Evolutionary conservation across 2,797 vertebrate genomes (phyloP).

Genomic region (Micrastur ruficollis): DNA sequence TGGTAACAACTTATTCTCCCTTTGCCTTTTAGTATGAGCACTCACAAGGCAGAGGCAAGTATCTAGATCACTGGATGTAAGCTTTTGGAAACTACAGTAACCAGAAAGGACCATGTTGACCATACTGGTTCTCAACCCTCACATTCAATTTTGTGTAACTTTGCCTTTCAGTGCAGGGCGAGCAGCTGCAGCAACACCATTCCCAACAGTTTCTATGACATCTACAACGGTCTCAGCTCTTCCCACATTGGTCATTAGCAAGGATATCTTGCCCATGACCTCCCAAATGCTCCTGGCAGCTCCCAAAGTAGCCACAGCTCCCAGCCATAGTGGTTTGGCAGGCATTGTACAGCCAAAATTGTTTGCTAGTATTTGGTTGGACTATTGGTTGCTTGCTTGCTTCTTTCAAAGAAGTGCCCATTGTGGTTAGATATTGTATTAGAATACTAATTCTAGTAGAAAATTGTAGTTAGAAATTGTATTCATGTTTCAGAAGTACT

Average conservation of each 20-base stretch:
- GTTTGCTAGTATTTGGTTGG: not conserved
- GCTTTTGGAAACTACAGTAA: not conserved
- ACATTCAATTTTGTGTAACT: rapidly evolving
- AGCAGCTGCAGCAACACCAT: not conserved
- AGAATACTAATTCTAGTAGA: too few species aligned
- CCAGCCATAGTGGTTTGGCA: not conserved
- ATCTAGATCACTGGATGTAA: too few species aligned
- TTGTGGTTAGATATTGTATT: too few species aligned
- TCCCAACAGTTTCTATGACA: not conserved
- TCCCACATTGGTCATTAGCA: too few species aligned
- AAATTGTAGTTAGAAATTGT: not conserved
- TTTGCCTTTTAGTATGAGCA: not conserved
- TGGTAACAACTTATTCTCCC: not conserved
- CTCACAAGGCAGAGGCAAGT: not conserved
- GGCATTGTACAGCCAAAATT: too few species aligned
- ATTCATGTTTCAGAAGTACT: not conserved
- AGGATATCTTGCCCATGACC: not conserved
- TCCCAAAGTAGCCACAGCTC: not conserved
- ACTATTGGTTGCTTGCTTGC: not conserved
- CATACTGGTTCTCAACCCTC: not conserved
- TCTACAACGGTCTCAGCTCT: not conserved
- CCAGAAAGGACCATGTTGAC: not conserved
- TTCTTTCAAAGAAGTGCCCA: not conserved
- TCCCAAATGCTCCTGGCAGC: not conserved
- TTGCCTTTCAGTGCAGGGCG: not conserved